A percentile compares a stretch with the other conserved stretches of the same genome.
These are phyloP conservation scores for Drosophila orosa DNA, from an alignment of 1,140 invertebrate genomes.

Conservation along the genomic window DNA sequence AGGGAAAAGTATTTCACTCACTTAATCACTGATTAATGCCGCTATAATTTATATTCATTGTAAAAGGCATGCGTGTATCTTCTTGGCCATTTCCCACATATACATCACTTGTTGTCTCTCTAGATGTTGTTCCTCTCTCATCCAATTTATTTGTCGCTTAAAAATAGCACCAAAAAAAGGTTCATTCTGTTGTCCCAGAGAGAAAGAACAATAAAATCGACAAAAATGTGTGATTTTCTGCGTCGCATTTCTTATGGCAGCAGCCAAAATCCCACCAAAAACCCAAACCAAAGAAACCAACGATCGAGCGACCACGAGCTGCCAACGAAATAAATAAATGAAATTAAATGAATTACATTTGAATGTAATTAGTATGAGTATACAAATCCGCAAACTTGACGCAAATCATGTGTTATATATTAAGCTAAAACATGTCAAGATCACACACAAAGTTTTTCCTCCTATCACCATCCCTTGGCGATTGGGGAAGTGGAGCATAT, in stretches of 20 bases:
- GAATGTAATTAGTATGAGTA: constrained; percentile 59
- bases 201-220: constrained; percentile 38
- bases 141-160: constrained; percentile 26
- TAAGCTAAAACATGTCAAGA: constrained; percentile 50
- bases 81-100: constrained; percentile 3
- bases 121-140: constrained; percentile 1
- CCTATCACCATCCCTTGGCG: constrained; percentile 8
- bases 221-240: constrained; percentile 48
- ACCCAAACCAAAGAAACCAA: neutral
- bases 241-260: constrained; percentile 40
- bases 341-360: constrained; percentile 60
- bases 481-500: constrained; percentile 29
- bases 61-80: constrained; percentile 17
- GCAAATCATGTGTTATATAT: constrained; percentile 50
- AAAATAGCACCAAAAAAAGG: constrained; percentile 60
- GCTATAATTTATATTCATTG: neutral
- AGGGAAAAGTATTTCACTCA: neutral
- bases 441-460: constrained; percentile 13
- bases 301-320: constrained; percentile 2
- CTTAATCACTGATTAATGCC: neutral
- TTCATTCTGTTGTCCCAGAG: constrained; percentile 32
- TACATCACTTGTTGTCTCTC: neutral
- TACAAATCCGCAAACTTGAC: constrained; percentile 25
- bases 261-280: constrained; percentile 24
- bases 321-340: constrained; percentile 55